Evolutionary conservation across 2,113 vertebrate species (phyloP), one percentile per base, ranked within the genome.

Genomic region (Argyrosomus japonicus): DNA sequence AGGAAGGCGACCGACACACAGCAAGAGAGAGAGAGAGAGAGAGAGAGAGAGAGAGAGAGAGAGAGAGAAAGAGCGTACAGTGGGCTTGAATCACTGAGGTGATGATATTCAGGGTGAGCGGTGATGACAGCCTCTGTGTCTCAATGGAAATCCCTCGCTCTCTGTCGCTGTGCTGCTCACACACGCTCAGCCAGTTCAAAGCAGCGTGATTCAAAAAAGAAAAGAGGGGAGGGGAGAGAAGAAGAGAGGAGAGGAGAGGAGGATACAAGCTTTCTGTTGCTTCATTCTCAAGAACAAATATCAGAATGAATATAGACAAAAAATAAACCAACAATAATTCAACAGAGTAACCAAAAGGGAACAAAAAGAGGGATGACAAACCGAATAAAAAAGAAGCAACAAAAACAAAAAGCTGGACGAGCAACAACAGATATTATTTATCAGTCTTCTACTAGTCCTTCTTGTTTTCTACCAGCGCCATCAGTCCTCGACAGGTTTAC

Each of bases 21-120:
- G 84, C n/a, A 32, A 82, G 70, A 36, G 25, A 53, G 73, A 84
- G 63, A 76, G 69, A 56, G 53, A 83, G 87, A 36, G 25, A 57
- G 73, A 82, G 63, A 76, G 69, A 60, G 53, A 83, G 89, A 36
- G 25, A 53, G 73, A 84, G 63, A 76, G 69, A 60, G 47, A 83
- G 89, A 36, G 25, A 57, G 73, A 84, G 63, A 76, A 62, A 60
- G 53, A 83, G 89, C 50, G 81, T 43, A 73, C 83, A 75, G 82
- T 75, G 82, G 70, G 23, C 81, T 73, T 75, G 86, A 88, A 83
- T 82, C 86, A 84, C 71, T 75, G 82, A 89, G 86, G 83, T 86
- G 88, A 87, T 78, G 82, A 80, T 85, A 74, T 85, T 90, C 78
- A 81, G 83, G 69, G 68, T 84, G 86, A 91, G 83, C 48, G 23